These are phyloP conservation scores for Conus canariensis DNA, from an alignment of 2,888 invertebrate species.

Conservation along the genomic window DNA sequence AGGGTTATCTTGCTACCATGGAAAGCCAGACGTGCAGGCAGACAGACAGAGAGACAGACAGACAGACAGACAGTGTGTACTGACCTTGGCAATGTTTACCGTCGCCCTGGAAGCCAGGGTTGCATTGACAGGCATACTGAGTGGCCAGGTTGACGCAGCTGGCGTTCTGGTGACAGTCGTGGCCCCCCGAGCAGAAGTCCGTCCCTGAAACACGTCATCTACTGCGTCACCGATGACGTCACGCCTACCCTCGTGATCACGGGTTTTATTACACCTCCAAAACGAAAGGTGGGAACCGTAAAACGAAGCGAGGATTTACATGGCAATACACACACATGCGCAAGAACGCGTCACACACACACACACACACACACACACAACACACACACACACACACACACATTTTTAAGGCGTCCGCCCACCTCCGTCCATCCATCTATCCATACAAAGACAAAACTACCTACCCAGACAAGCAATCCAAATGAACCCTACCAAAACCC, in stretches of 20 bases:
- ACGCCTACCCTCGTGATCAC: background rate
- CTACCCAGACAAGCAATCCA: no score
- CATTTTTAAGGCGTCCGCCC: no score
- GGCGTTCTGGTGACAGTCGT: slow-evolving; percentile 93
- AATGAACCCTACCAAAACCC: no score
- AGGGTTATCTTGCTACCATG: background rate
- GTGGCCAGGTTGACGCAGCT: slow-evolving; percentile 95
- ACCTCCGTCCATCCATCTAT: no score
- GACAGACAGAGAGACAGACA: background rate
- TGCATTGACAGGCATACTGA: slow-evolving; percentile 92
- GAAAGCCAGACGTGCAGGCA: background rate
- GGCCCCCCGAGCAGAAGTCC: slow-evolving; percentile 91
- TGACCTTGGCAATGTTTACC: slow-evolving; percentile 81
- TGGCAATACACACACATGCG: background rate
- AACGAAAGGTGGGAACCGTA: no score
- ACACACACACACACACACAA: background rate
- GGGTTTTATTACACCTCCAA: no score
- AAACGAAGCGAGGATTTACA: background rate
- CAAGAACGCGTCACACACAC: background rate
- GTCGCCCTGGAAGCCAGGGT: slow-evolving; percentile 92
- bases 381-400: background rate
- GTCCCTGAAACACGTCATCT: slow-evolving; percentile 82
- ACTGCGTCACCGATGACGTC: background rate
- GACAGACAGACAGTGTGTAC: background rate
- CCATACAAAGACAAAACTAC: no score